Base-by-base conservation (phyloP, 2,888 invertebrate species). In the Congeria kusceri region DNA sequence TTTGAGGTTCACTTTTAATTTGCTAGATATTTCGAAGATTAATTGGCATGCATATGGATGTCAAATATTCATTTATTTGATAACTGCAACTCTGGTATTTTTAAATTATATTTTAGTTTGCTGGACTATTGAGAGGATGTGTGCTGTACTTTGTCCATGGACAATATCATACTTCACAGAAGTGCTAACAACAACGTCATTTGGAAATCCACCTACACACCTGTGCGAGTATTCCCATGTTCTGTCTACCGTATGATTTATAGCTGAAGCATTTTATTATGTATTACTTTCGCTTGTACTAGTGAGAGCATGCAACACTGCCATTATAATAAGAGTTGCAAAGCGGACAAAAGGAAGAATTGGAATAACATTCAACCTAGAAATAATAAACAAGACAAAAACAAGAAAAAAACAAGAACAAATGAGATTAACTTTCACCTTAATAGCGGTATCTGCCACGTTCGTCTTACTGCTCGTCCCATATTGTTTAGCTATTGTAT, bases 111-210 rank as follows among this genome's bases (percentile, higher is more conserved):
- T 64, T 23, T 15, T 75, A 5, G 47, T 63, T 4, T 39, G 46
- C 3, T 75, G 74, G 74, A 68, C 74, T 32, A 23, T 68, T 3
- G 74, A 75, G 49, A 28, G 74, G 20, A 63, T 68, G 27, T 64
- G 68, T 57, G 74, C 74, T 5, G 74, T 75, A 13, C 56, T 56
- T 29, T 68, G 63, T 46, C 74, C 74, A 7, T 15, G 63, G 1
- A 39, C 57, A 20, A 56, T 64, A 44, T 56, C 63, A 11, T 63
- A 71, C 23, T 9, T 39, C 5, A 20, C 56, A 0, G 57, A 57
- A 13, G 56, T 7, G n/a, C 1, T 13, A 1, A 28, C 18, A 15
- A 5, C 15, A 0, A 62, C 0, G n/a, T 15, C 0, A 11, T 0
- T 1, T 18, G 28, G 27, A 46, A 39, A 39, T 39, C 39, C 39